Percentiles rank a stretch among this genome's conserved stretches.
These are phyloP conservation scores for Meghimatium bilineatum DNA, from an alignment of 2,888 invertebrate genomes.

Conservation along the genomic window DNA sequence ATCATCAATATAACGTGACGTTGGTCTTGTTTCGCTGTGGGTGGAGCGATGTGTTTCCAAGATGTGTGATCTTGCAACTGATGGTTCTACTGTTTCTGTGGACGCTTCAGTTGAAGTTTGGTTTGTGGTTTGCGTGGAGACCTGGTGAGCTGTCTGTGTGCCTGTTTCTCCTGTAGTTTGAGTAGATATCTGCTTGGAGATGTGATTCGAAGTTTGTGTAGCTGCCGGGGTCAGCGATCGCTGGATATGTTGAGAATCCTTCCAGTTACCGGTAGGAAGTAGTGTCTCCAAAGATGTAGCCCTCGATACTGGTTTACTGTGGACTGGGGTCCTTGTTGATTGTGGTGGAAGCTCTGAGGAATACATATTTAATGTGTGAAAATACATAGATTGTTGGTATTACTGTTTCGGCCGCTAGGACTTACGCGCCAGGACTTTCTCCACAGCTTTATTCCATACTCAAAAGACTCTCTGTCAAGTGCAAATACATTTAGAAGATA, in stretches of 20 bases:
- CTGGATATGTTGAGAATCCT: neutral
- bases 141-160: slow-evolving; percentile 26
- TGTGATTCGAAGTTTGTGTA: slow-evolving; percentile 9
- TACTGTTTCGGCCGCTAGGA: too few species aligned
- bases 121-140: slow-evolving; percentile 23
- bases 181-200: neutral
- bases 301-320: slow-evolving; percentile 53
- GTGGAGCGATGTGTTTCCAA: neutral
- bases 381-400: too few species aligned
- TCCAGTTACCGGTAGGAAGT: neutral
- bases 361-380: neutral
- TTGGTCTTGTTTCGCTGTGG: neutral
- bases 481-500: too few species aligned
- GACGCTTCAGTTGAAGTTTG: slow-evolving; percentile 7
- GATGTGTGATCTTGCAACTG: neutral
- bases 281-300: slow-evolving; percentile 54
- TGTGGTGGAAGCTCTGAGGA: slow-evolving; percentile 48
- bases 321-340: slow-evolving; percentile 35
- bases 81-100: neutral
- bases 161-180: slow-evolving; percentile 19
- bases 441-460: too few species aligned
- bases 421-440: too few species aligned
- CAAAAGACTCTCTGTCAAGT: too few species aligned
- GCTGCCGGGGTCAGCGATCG: slow-evolving; percentile 8
- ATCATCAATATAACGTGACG: slow-evolving; percentile 22